Evolutionary conservation across 2,888 invertebrate genomes (phyloP).

Genomic region (Galerucella nymphaeae): DNA sequence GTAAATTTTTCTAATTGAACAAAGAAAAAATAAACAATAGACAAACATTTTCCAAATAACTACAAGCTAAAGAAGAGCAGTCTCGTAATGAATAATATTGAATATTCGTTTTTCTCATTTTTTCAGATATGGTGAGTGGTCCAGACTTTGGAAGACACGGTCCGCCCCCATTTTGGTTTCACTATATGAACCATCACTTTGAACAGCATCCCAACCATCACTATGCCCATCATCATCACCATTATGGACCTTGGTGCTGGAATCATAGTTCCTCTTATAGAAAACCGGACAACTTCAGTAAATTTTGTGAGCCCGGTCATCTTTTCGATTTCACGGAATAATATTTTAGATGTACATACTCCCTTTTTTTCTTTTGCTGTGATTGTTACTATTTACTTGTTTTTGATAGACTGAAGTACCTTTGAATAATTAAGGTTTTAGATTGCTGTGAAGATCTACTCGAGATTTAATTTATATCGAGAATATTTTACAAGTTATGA

Average conservation of each 20-base stretch:
- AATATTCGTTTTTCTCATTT: neutral
- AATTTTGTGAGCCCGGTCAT: neutral
- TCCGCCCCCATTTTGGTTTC: neutral
- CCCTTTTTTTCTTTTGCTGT: neutral
- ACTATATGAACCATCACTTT: neutral
- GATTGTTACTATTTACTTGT: neutral
- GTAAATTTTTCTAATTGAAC: neutral
- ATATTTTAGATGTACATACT: neutral
- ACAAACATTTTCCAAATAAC: too few species aligned
- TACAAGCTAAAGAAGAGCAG: too few species aligned
- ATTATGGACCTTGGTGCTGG: neutral
- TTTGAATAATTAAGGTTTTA: too few species aligned
- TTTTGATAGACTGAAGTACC: neutral
- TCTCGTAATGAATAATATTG: too few species aligned
- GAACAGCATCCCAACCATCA: neutral
- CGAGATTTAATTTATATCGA: neutral
- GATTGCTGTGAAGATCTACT: neutral
- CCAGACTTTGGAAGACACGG: neutral
- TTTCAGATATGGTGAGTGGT: neutral
- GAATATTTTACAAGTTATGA: neutral
- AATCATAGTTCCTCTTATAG: neutral
- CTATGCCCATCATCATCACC: neutral
- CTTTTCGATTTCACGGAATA: constrained; percentile 2
- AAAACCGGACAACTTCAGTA: neutral
- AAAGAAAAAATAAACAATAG: too few species aligned